phyloP scores from a whole-genome alignment of 2,888 invertebrate species.

The Brachyptera putata region DNA sequence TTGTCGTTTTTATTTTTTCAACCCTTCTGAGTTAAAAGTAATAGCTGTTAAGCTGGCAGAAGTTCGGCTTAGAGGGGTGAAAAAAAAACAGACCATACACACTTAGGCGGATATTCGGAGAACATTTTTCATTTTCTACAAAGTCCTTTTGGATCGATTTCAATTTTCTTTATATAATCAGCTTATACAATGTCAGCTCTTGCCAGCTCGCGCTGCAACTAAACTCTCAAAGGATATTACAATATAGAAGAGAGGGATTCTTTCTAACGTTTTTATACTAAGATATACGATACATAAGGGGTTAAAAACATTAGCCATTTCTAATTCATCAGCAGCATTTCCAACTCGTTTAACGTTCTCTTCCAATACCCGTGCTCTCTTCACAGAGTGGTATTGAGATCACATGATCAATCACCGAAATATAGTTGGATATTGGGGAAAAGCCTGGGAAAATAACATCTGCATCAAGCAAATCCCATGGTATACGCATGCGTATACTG shows the following conservation, averaged over 20 bases:
- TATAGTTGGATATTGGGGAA: not conserved
- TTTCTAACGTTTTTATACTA: no score
- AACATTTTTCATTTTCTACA: conserved; percentile 26
- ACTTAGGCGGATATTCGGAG: not conserved
- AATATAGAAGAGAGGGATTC: not conserved
- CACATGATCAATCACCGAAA: conserved; percentile 8
- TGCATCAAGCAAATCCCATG: no score
- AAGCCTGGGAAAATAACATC: no score
- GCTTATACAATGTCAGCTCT: conserved; percentile 23
- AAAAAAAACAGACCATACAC: not conserved
- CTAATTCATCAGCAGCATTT: conserved; percentile 23
- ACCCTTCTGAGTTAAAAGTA: conserved; percentile 7
- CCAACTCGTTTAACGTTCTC: conserved; percentile 12
- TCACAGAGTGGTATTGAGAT: not conserved
- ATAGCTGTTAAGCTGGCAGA: conserved; percentile 14
- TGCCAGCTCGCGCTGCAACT: not conserved
- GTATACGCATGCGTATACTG: no score
- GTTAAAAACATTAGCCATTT: conserved; percentile 20
- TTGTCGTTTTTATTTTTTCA: conserved; percentile 11
- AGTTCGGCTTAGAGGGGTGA: conserved; percentile 4
- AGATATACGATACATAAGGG: no score
- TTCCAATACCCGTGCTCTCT: conserved; percentile 8
- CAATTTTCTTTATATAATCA: conserved; percentile 29
- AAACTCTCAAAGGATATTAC: conserved; percentile 26
- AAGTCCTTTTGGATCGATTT: conserved; percentile 22